Conservation (phyloP, 2,113 vertebrate species). For the Corythornis cristatus region DNA sequence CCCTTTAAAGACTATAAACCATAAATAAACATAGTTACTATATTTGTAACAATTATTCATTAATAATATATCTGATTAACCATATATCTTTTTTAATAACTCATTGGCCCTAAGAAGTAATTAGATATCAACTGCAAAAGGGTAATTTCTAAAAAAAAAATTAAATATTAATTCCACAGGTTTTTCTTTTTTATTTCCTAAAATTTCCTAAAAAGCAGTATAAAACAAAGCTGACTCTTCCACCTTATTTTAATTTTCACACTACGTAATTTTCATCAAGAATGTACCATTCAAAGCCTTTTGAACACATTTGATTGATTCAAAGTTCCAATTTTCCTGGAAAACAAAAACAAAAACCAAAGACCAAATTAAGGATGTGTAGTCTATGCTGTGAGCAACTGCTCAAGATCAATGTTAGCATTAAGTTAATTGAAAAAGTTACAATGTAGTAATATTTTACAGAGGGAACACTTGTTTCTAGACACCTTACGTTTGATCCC, state of each 20-base stretch:
- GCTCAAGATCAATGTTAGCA: background rate
- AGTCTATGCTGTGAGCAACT: background rate
- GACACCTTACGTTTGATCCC: background rate
- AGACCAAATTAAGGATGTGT: background rate
- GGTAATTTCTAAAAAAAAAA: background rate
- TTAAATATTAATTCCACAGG: no score
- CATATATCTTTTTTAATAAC: conserved; percentile 7
- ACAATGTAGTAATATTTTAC: background rate
- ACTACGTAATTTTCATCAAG: background rate
- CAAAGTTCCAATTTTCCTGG: background rate
- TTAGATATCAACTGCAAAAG: background rate
- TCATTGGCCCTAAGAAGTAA: background rate
- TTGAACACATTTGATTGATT: background rate
- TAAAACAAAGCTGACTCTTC: accelerated
- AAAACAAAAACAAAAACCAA: no score
- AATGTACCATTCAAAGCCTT: background rate
- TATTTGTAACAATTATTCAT: conserved; percentile 37
- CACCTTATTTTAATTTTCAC: background rate
- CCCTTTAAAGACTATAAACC: conserved; percentile 16
- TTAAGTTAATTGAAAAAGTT: background rate
- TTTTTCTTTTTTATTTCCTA: no score
- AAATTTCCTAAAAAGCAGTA: background rate
- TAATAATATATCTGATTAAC: conserved; percentile 22
- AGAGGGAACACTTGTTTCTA: background rate
- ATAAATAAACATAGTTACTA: conserved; percentile 48